Evolutionary conservation across 37 sponge, comb jelly and placozoan species (phyloP).

Genomic region (Tethya wilhelma): DNA sequence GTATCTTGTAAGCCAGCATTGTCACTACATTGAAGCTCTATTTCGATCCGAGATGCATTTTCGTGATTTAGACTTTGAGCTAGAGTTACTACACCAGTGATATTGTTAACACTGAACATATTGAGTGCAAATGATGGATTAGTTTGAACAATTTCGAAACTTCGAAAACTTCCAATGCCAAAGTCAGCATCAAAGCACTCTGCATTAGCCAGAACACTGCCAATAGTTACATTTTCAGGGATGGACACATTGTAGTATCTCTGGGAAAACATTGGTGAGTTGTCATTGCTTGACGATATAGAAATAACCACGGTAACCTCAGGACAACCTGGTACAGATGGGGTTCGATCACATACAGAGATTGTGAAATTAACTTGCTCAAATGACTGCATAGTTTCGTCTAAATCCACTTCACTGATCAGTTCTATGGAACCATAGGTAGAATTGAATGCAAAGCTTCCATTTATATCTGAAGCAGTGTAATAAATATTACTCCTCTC

Average conservation of each 20-base stretch:
- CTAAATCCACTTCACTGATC: neutral
- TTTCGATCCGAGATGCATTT: neutral
- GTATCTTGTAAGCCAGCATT: neutral
- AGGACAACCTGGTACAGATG: neutral
- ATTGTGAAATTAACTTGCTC: neutral
- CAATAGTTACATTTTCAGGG: neutral
- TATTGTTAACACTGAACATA: slow-evolving; percentile 2
- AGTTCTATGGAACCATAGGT: neutral
- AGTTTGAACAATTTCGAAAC: slow-evolving; percentile 3
- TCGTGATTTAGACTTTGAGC: slow-evolving; percentile 7
- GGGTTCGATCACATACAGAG: neutral
- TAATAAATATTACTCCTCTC: neutral
- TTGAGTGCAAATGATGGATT: neutral
- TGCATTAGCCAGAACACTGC: neutral
- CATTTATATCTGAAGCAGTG: neutral
- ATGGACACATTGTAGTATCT: neutral
- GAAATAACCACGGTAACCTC: neutral
- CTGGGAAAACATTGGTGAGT: neutral
- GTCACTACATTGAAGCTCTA: slow-evolving; percentile 6
- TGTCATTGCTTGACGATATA: neutral
- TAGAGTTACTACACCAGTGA: neutral
- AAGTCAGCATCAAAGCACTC: neutral
- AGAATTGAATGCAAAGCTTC: neutral
- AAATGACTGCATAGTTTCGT: neutral
- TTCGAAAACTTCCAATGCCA: neutral